Base-by-base conservation (phyloP, 2,797 vertebrate genomes). In the Thripadectes ignobilis region DNA sequence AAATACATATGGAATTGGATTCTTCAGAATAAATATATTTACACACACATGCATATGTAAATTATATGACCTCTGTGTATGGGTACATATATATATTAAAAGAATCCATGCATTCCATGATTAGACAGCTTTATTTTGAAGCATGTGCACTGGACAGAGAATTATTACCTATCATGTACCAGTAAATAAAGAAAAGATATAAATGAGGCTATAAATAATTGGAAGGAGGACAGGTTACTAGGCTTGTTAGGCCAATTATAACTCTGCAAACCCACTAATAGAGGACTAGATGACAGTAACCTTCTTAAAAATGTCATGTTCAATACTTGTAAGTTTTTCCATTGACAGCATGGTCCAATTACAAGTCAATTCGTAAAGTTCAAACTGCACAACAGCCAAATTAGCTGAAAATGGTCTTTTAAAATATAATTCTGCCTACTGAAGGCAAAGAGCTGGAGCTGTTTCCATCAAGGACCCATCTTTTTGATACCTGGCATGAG, bases 251-350 rank as follows among this genome's bases (percentile, higher is more conserved):
- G 83, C 95, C 97, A 98, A 98, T 97, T 98, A 98, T 81, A 97
- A 97, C 95, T 95, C 95, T 96, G 91, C 76, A 97, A 98, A 97
- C 89, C 94, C 95, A 97, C 96, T 97, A 97, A 97, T 90, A 96
- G 96, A 96, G 94, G 86, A 96, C 89, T 91, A 97, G 96, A 97
- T 97, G 97, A 98, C 96, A 97, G 96, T 94, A 97, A 96, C 94
- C 97, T 97, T 97, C 97, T 97, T 96, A 95, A 95, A 97, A 98
- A 97, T 97, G 97, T 97, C 98, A 98, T 96, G 96, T 97, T 97
- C 95, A 94, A 97, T 98, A 95, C 96, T 95, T 95, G 89, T 95
- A 97, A 96, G 94, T 94, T 96, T 97, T 95, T 82, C 41, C 93
- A 95, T 93, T 97, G 98, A 97, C 97, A 97, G 95, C 75, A 94